phyloP scores from a whole-genome alignment of 2,797 vertebrate species.

The Cygnus olor region DNA sequence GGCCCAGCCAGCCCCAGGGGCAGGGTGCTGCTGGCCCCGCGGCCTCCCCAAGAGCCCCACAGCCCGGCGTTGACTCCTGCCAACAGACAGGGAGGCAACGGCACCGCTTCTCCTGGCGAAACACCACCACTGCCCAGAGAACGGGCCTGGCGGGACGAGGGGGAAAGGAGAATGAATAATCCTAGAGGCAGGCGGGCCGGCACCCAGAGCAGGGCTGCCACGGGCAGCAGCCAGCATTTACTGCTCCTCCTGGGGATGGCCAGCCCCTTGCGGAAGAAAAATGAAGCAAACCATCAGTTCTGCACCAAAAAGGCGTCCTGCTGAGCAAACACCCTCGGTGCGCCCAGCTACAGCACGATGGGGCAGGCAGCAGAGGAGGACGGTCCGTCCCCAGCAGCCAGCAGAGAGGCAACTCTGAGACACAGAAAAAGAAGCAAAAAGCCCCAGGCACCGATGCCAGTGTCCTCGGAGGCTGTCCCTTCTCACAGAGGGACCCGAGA shows the following conservation, averaged over 20 bases:
- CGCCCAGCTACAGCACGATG: not conserved
- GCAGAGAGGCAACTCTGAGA: not conserved
- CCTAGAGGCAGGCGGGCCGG: not conserved
- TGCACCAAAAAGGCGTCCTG: not conserved
- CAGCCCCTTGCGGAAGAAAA: not conserved
- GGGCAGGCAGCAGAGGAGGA: not conserved
- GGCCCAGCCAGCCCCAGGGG: not conserved
- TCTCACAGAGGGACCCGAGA: not conserved
- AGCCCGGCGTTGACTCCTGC: not conserved
- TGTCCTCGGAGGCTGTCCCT: not conserved
- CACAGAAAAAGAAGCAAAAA: not conserved
- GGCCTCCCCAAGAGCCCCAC: not conserved
- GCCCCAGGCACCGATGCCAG: rapidly evolving
- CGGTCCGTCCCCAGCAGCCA: not conserved
- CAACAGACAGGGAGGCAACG: not conserved
- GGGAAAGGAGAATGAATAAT: not conserved
- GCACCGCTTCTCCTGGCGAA: not conserved
- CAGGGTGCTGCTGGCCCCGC: not conserved
- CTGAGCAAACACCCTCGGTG: not conserved
- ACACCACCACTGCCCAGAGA: not conserved
- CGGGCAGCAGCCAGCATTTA: not conserved
- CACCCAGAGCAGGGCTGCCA: not conserved
- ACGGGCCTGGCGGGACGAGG: not conserved
- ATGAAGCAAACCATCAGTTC: not conserved
- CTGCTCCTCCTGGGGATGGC: not conserved